phyloP scores from a whole-genome alignment of 35 echinoderm and acorn worm genomes.

The Heliocidaris erythrogramma region DNA sequence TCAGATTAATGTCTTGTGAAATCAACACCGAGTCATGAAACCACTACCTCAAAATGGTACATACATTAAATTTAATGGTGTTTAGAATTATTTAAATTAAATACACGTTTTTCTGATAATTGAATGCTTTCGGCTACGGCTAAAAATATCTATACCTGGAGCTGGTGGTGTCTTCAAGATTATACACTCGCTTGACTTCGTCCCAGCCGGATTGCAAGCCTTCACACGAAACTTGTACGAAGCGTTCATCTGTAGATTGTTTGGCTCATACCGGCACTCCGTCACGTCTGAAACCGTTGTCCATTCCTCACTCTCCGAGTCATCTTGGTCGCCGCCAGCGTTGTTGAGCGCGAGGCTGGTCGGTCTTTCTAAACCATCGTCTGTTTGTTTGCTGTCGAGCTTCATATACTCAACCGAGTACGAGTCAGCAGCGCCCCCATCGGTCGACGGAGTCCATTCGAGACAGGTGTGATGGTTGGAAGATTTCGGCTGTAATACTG shows the following conservation, averaged over 20 bases:
- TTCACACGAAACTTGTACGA: slow-evolving; percentile 72
- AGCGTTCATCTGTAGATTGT: slow-evolving; percentile 51
- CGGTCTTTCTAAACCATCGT: slow-evolving; percentile 38
- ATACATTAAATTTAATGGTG: no score
- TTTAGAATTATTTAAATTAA: no score
- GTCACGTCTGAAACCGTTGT: slow-evolving; percentile 54
- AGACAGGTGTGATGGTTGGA: slow-evolving; percentile 57
- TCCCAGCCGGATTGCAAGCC: slow-evolving; percentile 61
- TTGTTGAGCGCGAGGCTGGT: slow-evolving; percentile 48
- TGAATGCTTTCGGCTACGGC: no score
- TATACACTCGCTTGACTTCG: slow-evolving; percentile 61
- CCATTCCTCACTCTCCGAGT: slow-evolving; percentile 50
- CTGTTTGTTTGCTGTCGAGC: background rate
- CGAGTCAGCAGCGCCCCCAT: slow-evolving; percentile 56
- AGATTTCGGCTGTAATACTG: slow-evolving; percentile 54
- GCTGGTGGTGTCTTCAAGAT: slow-evolving; percentile 63
- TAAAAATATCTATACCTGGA: slow-evolving; percentile 42
- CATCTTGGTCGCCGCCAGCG: background rate
- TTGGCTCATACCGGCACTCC: background rate
- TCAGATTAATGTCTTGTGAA: no score
- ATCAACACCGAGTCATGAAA: no score
- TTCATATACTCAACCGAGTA: slow-evolving; percentile 78
- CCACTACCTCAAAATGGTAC: no score
- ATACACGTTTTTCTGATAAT: no score
- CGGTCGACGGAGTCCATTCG: slow-evolving; percentile 59